Percentiles rank a stretch among this genome's conserved stretches.
These are phyloP conservation scores for Cataglyphis rosenhaueri DNA, from an alignment of 2,888 invertebrate genomes.

Conservation along the genomic window DNA sequence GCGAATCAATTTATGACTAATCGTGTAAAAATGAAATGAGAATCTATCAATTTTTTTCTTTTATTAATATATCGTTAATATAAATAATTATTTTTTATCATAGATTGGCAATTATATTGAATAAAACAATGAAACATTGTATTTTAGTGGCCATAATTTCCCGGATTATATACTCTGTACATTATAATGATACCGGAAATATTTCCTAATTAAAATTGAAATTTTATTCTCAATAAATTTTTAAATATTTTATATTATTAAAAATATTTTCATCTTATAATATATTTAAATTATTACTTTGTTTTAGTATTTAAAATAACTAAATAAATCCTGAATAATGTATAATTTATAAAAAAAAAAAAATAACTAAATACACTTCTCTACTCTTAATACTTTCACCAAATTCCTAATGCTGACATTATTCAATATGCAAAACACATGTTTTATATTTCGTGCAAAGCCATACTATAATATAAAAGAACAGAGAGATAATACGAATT, in stretches of 20 bases:
- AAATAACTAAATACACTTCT: conserved; percentile 1
- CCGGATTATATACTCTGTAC: not conserved
- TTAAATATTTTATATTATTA: not conserved
- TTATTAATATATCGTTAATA: conserved; percentile 5
- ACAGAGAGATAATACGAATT: conserved; percentile 2
- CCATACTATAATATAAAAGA: conserved; percentile 30
- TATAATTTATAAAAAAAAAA: not conserved
- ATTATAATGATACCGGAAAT: not conserved
- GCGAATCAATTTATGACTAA: conserved; percentile 8
- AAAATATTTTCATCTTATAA: not conserved
- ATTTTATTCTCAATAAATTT: not conserved
- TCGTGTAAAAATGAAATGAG: not conserved
- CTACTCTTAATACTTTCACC: not conserved
- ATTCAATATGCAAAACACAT: conserved; percentile 43
- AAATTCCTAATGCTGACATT: not conserved
- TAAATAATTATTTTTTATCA: not conserved
- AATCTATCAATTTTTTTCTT: not conserved
- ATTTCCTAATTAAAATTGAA: not conserved
- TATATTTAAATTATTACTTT: not conserved
- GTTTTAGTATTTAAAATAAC: not conserved
- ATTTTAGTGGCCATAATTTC: not conserved
- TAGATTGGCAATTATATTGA: not conserved
- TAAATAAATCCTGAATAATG: not conserved
- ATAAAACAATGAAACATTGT: not conserved
- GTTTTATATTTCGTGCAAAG: conserved; percentile 47